phyloP scores from a whole-genome alignment of 2,113 vertebrate species.

The Chaenocephalus aceratus region DNA sequence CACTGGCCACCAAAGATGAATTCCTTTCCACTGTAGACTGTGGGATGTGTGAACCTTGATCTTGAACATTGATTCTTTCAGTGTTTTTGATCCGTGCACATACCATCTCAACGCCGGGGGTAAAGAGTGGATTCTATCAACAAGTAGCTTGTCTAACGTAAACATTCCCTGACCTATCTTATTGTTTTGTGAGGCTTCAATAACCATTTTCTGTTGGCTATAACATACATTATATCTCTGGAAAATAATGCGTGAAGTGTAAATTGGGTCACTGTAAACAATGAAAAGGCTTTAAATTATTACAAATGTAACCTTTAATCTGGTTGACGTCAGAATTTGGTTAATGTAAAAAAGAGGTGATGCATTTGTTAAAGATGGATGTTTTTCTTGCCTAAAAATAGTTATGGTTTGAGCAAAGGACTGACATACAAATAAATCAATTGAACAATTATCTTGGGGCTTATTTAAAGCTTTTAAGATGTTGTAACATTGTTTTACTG shows the following conservation, averaged over 20 bases:
- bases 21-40: background rate
- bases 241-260: background rate
- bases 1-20: background rate
- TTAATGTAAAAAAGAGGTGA: background rate
- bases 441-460: too few relatives aligned
- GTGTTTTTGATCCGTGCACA: constrained; percentile 25
- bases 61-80: constrained; percentile 7
- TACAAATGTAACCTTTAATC: background rate
- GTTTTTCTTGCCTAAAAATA: background rate
- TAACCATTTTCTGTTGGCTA: background rate
- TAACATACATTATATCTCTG: background rate
- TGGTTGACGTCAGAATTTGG: background rate
- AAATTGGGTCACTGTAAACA: background rate
- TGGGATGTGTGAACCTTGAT: constrained; percentile 16
- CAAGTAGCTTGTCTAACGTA: background rate
- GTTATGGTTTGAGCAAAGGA: background rate
- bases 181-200: background rate
- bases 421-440: background rate
- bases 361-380: background rate
- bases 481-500: background rate
- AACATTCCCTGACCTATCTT: background rate
- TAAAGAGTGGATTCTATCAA: background rate
- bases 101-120: background rate
- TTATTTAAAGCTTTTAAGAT: background rate
- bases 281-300: background rate